Evolutionary conservation across 2,113 vertebrate genomes (phyloP).

Genomic region (Asarcornis scutulata): DNA sequence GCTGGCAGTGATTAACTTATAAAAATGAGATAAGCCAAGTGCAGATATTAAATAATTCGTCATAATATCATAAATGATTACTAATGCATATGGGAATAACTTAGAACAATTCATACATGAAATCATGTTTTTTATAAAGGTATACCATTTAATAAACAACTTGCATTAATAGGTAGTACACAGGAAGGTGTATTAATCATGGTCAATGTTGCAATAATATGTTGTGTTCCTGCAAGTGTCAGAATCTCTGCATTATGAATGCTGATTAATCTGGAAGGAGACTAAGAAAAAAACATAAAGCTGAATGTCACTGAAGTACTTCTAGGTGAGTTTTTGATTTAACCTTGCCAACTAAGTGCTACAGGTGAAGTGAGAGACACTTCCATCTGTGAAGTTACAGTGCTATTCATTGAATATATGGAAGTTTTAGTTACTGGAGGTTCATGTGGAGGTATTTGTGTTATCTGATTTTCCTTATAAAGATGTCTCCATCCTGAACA

Average conservation of each 20-base stretch:
- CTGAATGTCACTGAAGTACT: conserved; percentile 10
- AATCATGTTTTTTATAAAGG: conserved; percentile 49
- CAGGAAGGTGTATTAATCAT: neutral
- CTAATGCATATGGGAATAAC: neutral
- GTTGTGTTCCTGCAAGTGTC: conserved; percentile 44
- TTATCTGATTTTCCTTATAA: neutral
- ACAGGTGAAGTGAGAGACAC: conserved; percentile 15
- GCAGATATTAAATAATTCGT: conserved; percentile 54
- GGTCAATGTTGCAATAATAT: neutral
- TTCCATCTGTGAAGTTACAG: neutral
- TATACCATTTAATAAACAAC: conserved; percentile 53
- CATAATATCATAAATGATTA: conserved; percentile 47
- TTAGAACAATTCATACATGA: conserved; percentile 8
- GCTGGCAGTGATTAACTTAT: neutral
- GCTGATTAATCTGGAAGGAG: conserved; percentile 60
- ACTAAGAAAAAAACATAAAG: conserved; percentile 17
- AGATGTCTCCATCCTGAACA: neutral
- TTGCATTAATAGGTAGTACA: conserved; percentile 25
- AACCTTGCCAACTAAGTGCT: conserved; percentile 30
- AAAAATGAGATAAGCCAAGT: conserved; percentile 40
- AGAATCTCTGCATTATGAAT: conserved; percentile 59
- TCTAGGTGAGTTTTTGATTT: conserved; percentile 44
- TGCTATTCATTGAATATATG: neutral
- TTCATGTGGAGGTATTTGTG: neutral
- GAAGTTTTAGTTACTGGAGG: neutral